phyloP scores from a whole-genome alignment of 2,888 invertebrate species.

The Megamerina dolium region DNA sequence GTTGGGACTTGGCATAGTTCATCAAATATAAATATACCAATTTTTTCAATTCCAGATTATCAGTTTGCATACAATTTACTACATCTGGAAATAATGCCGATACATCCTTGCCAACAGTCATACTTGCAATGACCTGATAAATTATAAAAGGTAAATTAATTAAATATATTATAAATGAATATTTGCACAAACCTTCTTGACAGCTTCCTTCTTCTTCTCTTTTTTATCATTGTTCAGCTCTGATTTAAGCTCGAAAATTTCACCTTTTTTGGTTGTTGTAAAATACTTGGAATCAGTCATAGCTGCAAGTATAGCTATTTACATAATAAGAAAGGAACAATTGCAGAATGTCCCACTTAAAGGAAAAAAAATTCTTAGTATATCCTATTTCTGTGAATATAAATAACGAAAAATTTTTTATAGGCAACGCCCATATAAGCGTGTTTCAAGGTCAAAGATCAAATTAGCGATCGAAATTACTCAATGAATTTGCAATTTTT shows the following conservation, averaged over 20 bases:
- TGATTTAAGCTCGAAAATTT: conserved; percentile 98
- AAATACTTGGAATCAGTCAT: conserved; percentile 99
- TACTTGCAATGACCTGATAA: conserved; percentile 94
- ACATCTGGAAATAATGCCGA: conserved; percentile 98
- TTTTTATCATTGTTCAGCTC: conserved; percentile 99
- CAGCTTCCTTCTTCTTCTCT: conserved; percentile 98
- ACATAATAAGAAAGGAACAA: too few species aligned
- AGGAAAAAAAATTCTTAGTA: too few species aligned
- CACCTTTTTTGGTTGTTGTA: conserved; percentile 99
- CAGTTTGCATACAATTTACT: conserved; percentile 99
- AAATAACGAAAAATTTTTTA: too few species aligned
- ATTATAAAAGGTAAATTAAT: neutral
- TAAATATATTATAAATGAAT: too few species aligned
- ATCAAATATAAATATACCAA: conserved; percentile 96
- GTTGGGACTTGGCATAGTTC: conserved; percentile 99
- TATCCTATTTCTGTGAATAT: too few species aligned
- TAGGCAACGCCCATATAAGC: too few species aligned
- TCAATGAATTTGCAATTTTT: too few species aligned
- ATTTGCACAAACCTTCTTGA: conserved; percentile 73
- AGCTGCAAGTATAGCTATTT: conserved; percentile 6
- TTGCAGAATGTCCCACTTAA: too few species aligned
- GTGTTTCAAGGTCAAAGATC: too few species aligned
- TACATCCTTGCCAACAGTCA: conserved; percentile 99
- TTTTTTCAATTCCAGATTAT: conserved; percentile 97
- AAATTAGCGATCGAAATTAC: too few species aligned